phyloP scores from a whole-genome alignment of 2,797 vertebrate species.

The Peromyscus aztecus region DNA sequence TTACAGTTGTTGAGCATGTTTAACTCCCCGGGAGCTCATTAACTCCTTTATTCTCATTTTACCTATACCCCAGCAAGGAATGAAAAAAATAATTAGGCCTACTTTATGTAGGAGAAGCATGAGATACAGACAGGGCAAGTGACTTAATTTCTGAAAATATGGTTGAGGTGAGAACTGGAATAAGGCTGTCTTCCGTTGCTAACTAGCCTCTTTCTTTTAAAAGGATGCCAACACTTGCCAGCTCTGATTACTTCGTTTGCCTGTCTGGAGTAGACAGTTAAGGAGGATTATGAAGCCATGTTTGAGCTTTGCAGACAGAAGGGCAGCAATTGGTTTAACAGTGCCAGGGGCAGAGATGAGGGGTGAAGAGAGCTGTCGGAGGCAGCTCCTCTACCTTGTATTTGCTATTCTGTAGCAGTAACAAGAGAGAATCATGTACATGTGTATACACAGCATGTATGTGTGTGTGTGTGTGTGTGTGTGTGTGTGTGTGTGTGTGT shows the following conservation, averaged over 20 bases:
- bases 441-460: background rate
- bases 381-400: background rate
- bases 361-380: background rate
- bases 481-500: no score
- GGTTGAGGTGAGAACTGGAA: slow-evolving; percentile 29
- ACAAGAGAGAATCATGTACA: background rate
- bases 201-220: slow-evolving; percentile 15
- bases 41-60: slow-evolving; percentile 75
- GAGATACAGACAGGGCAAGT: slow-evolving; percentile 58
- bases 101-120: slow-evolving; percentile 16
- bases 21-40: slow-evolving; percentile 64
- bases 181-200: background rate
- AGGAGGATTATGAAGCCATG: slow-evolving; percentile 42
- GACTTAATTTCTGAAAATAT: slow-evolving; percentile 71
- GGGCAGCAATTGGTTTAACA: background rate
- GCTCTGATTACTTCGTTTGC: background rate
- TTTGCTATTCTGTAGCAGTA: background rate
- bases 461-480: no score
- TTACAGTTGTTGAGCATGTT: slow-evolving; percentile 52
- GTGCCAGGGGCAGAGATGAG: background rate
- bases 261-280: background rate
- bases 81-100: slow-evolving; percentile 66
- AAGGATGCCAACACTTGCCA: background rate
- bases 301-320: background rate
- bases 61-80: slow-evolving; percentile 47